Conservation (phyloP, 2,888 invertebrate genomes). For the Noctua janthina region DNA sequence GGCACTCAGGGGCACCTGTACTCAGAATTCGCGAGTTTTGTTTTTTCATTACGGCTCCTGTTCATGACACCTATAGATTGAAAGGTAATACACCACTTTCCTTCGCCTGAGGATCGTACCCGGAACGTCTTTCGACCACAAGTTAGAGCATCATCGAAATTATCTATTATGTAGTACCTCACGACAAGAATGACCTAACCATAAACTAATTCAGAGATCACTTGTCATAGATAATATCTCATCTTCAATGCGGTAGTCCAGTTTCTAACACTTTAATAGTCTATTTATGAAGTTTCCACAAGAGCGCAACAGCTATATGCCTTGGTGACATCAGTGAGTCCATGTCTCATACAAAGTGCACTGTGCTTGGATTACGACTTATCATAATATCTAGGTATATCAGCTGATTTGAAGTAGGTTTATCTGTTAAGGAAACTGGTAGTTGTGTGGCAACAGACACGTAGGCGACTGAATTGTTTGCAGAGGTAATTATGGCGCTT, state of each 20-base stretch:
- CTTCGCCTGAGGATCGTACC: neutral
- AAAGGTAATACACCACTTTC: neutral
- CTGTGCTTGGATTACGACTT: neutral
- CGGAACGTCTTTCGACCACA: neutral
- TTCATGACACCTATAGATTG: neutral
- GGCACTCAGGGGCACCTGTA: neutral
- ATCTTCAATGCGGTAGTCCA: neutral
- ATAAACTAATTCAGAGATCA: neutral
- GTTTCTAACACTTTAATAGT: slow-evolving; percentile 4
- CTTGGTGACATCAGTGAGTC: slow-evolving; percentile 38
- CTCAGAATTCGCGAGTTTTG: neutral
- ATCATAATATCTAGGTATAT: slow-evolving; percentile 11
- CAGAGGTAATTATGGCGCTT: slow-evolving; percentile 7
- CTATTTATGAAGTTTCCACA: neutral
- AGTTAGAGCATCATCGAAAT: neutral
- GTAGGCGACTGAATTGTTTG: slow-evolving; percentile 36
- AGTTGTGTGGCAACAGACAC: slow-evolving; percentile 27
- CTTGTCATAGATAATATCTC: neutral
- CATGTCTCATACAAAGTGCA: slow-evolving; percentile 7
- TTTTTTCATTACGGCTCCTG: neutral
- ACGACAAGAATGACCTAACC: neutral
- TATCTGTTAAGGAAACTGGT: slow-evolving; percentile 26
- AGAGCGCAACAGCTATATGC: neutral
- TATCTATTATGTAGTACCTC: neutral
- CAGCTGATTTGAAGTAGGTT: slow-evolving; percentile 20